A percentile compares a stretch with the other conserved stretches of the same genome.
Conservation (phyloP, 2,113 vertebrate species). For the Castor canadensis region DNA sequence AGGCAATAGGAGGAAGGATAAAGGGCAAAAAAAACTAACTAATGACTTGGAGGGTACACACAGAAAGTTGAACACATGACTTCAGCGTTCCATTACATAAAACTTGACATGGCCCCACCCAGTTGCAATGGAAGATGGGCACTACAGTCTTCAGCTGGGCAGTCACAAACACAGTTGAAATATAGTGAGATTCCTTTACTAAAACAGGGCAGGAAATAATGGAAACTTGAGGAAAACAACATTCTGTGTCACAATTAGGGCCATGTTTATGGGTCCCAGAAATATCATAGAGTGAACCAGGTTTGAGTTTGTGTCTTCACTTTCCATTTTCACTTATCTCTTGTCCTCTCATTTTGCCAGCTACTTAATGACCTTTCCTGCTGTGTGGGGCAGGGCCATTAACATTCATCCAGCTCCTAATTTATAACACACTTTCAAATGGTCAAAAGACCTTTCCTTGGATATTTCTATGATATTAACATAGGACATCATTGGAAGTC, state of each 20-base stretch:
- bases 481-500: not conserved
- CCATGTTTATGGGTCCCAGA: not conserved
- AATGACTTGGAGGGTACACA: not conserved
- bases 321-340: not conserved
- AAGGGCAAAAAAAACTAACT: not conserved
- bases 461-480: not conserved
- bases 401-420: not conserved
- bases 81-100: not conserved
- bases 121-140: not conserved
- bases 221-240: not conserved
- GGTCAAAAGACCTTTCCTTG: not conserved
- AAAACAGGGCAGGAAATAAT: not conserved
- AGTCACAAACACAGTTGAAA: not conserved
- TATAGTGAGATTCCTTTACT: not conserved
- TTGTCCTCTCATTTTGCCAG: not conserved
- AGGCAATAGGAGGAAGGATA: not conserved
- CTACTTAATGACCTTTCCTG: not conserved
- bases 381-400: not conserved
- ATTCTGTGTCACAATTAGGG: not conserved
- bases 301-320: not conserved
- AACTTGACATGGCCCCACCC: not conserved
- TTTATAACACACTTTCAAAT: not conserved
- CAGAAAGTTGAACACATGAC: not conserved
- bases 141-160: not conserved
- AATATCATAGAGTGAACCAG: not conserved